Base-by-base conservation (phyloP, 2,888 invertebrate species). In the Malthinus seriepunctatus region DNA sequence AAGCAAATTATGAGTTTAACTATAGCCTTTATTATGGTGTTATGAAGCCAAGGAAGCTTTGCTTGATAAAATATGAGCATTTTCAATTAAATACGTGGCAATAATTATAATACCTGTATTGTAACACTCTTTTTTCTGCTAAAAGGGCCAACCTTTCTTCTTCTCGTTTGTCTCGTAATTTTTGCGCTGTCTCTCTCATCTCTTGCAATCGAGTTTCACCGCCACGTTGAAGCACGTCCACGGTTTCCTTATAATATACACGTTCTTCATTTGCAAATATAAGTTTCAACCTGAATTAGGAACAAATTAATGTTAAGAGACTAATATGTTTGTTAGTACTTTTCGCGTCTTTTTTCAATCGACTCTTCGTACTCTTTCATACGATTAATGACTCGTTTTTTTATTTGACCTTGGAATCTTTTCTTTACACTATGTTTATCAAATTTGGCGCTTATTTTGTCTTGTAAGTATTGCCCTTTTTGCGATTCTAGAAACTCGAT, bases 201-300 rank as follows among this genome's bases (percentile, higher is more conserved):
- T 84, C 83, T 11, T 80, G 79, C 77, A 83, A 80, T 32, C 80
- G 69, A 0, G 74, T 71, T 3, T 79, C 82, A 0, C 79, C 78
- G 0, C 82, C 83, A 44, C 80, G 80, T 63, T 84, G 84, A 0
- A 81, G 82, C 58, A 79, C 74, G n/a, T 79, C 79, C 5, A 84
- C 79, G 10, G 86, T 80, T 72, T 84, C 83, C 3, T 78, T 78
- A 7, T 81, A 82, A 55, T 83, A 80, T 1, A 67, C 70, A 11
- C 81, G 78, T 67, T 85, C 83, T 69, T 88, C 87, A 7, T 71
- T 73, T 0, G 73, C 67, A 33, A 82, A 73, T 1, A 87, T 65
- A 3, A 78, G 74, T 59, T 69, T 67, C 15, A 86, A 71, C 64
- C 84, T 84, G 60, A 34, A 68, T 63, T 46, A 58, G 7, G 32